These are phyloP conservation scores for Oreortyx pictus DNA, from an alignment of 2,797 vertebrate genomes.

Conservation along the genomic window DNA sequence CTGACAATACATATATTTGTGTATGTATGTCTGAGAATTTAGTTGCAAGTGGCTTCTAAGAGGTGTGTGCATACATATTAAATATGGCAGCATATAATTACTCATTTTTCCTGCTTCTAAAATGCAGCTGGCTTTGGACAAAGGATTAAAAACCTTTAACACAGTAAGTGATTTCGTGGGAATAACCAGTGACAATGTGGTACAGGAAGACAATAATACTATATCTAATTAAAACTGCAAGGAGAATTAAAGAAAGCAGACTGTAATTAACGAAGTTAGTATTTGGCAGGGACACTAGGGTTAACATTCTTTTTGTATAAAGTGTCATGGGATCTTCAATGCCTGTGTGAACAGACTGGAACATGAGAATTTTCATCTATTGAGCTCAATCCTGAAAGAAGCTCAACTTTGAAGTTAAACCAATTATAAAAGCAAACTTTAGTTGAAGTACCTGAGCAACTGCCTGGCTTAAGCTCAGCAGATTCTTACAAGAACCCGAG, in stretches of 20 bases:
- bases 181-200: constrained; percentile 27
- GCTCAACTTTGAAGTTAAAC: constrained; percentile 11
- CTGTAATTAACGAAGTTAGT: constrained; percentile 47
- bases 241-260: constrained; percentile 54
- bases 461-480: background rate
- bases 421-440: constrained; percentile 29
- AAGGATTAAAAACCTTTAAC: constrained; percentile 38
- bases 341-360: constrained; percentile 32
- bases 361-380: constrained; percentile 31
- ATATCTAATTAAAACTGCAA: constrained; percentile 55
- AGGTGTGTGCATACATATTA: background rate
- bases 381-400: constrained; percentile 1
- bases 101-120: background rate
- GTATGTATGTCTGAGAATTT: background rate
- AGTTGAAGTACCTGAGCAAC: background rate
- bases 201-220: constrained; percentile 46
- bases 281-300: constrained; percentile 51
- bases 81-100: background rate
- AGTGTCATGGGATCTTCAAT: constrained; percentile 39
- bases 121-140: background rate
- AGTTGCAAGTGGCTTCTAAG: background rate
- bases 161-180: constrained; percentile 48
- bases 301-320: constrained; percentile 44
- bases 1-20: background rate
- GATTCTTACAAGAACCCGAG: background rate